These are phyloP conservation scores for Salvelinus namaycush DNA, from an alignment of 2,113 vertebrate species.

Conservation along the genomic window DNA sequence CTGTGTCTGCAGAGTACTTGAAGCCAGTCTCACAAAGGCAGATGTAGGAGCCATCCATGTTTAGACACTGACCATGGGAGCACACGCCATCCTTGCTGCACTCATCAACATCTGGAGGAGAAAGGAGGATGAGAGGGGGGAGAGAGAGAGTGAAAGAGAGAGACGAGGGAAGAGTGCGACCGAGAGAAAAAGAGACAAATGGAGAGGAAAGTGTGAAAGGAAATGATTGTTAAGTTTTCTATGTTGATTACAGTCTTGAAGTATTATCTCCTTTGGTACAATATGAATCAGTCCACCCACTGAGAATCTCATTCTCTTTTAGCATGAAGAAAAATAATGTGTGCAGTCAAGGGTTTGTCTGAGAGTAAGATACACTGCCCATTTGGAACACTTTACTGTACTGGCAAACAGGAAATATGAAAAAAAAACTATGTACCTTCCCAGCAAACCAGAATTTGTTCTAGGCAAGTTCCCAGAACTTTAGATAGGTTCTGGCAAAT, in stretches of 20 bases:
- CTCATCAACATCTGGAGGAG: slow-evolving; percentile 84
- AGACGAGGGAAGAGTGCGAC: too few species aligned
- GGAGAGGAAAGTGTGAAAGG: slow-evolving; percentile 7
- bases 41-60: slow-evolving; percentile 84
- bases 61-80: slow-evolving; percentile 78
- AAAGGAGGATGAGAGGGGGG: background rate
- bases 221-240: too few species aligned
- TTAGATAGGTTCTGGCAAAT: too few species aligned
- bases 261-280: background rate
- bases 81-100: slow-evolving; percentile 78
- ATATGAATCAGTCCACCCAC: slow-evolving; percentile 4
- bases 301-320: slow-evolving; percentile 16
- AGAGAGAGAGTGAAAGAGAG: slow-evolving; percentile 4
- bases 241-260: too few species aligned
- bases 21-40: slow-evolving; percentile 88
- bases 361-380: slow-evolving; percentile 44
- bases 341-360: slow-evolving; percentile 55
- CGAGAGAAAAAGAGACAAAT: background rate
- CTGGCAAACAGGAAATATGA: slow-evolving; percentile 56
- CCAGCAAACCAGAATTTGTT: too few species aligned
- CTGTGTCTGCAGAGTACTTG: slow-evolving; percentile 74
- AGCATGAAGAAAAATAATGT: slow-evolving; percentile 29
- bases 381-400: slow-evolving; percentile 44
- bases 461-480: too few species aligned
- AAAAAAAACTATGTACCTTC: slow-evolving; percentile 33